A percentile compares a stretch with the other conserved stretches of the same genome.
Evolutionary conservation across 1,140 invertebrate species (phyloP).

Genomic region (Harlomillsia oculata): DNA sequence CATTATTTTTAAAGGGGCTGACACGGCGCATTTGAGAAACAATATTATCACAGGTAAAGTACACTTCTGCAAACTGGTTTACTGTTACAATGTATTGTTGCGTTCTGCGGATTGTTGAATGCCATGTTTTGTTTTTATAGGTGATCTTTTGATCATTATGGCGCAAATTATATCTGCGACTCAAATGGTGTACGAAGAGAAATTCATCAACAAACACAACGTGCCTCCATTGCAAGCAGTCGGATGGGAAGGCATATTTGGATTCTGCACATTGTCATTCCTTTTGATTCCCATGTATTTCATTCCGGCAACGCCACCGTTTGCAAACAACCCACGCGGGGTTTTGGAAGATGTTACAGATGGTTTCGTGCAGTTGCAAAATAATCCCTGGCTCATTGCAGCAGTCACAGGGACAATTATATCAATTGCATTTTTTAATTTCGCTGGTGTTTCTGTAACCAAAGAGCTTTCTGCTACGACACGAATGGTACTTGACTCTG

Average conservation of each 20-base stretch:
- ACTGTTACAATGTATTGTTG: no score
- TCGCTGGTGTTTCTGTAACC: constrained; percentile 88
- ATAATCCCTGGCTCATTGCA: constrained; percentile 52
- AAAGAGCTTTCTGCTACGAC: constrained; percentile 88
- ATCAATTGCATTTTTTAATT: constrained; percentile 94
- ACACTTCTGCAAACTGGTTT: neutral
- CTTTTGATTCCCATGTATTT: constrained; percentile 76
- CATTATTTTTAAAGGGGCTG: constrained; percentile 48
- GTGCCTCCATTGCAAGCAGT: constrained; percentile 76
- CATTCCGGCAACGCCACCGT: constrained; percentile 61
- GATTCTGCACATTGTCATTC: constrained; percentile 62
- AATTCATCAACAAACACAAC: constrained; percentile 68
- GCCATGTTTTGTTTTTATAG: constrained; percentile 42
- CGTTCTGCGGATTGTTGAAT: no score
- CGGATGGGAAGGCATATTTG: constrained; percentile 89
- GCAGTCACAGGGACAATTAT: constrained; percentile 67
- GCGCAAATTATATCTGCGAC: constrained; percentile 81
- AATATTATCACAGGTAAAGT: constrained; percentile 61
- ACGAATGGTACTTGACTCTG: constrained; percentile 81
- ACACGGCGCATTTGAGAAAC: constrained; percentile 52
- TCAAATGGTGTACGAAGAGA: constrained; percentile 93
- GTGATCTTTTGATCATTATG: constrained; percentile 82
- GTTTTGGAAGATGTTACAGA: constrained; percentile 77
- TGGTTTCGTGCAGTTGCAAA: constrained; percentile 68
- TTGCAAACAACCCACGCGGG: constrained; percentile 58